Conservation (phyloP, 2,113 vertebrate genomes). For the Dendropsophus ebraccatus region DNA sequence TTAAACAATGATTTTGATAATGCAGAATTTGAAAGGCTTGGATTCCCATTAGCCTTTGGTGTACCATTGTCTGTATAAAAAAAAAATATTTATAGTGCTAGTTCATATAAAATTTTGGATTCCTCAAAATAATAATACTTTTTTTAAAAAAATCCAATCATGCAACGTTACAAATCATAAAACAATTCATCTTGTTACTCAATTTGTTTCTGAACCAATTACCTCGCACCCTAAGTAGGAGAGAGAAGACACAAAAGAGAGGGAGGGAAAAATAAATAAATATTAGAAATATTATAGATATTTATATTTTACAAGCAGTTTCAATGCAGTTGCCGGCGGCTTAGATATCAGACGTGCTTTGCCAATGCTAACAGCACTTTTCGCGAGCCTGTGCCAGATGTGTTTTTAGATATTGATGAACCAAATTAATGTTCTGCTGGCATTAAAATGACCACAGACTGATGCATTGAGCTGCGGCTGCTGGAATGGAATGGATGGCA, state of each 20-base stretch:
- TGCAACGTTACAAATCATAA: too few relatives aligned
- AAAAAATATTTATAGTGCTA: too few relatives aligned
- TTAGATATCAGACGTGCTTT: background rate
- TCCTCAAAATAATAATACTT: background rate
- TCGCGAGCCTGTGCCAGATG: conserved; percentile 17
- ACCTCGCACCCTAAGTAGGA: too few relatives aligned
- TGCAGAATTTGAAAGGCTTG: too few relatives aligned
- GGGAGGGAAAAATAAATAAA: too few relatives aligned
- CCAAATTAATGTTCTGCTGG: conserved; percentile 30
- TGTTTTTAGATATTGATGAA: conserved; percentile 46
- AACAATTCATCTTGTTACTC: too few relatives aligned
- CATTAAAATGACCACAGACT: conserved; percentile 37
- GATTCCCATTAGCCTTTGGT: too few relatives aligned
- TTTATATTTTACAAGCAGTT: background rate
- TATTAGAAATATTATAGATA: background rate
- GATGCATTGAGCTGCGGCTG: conserved; percentile 30
- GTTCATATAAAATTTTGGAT: background rate
- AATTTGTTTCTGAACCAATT: too few relatives aligned
- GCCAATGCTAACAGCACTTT: conserved; percentile 20
- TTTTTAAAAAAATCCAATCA: too few relatives aligned
- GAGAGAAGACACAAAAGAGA: too few relatives aligned
- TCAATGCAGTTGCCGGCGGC: background rate
- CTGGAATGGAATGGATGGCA: conserved; percentile 41
- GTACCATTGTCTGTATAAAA: too few relatives aligned
- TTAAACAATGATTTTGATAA: too few relatives aligned